Conservation (phyloP, 2,113 vertebrate genomes). For the Tricholaema leucomelas region DNA sequence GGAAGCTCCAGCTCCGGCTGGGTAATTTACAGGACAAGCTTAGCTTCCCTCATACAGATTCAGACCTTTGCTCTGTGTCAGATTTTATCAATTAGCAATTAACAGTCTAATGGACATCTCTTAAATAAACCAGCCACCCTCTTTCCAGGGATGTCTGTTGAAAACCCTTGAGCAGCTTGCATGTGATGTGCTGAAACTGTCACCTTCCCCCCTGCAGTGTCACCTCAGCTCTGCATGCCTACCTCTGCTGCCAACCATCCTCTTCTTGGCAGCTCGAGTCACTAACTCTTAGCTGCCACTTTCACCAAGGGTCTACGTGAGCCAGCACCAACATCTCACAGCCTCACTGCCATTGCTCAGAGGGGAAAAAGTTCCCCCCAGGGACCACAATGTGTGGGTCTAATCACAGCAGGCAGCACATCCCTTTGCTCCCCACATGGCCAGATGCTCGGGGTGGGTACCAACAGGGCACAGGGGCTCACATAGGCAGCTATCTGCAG, state of each 20-base stretch:
- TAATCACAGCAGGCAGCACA: rapidly evolving
- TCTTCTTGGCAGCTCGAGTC: not conserved
- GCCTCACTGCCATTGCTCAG: rapidly evolving
- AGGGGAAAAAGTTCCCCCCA: rapidly evolving
- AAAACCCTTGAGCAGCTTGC: not conserved
- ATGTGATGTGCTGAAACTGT: not conserved
- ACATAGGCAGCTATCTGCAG: not conserved
- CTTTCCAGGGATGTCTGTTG: not conserved
- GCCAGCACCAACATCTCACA: rapidly evolving
- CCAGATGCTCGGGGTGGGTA: not conserved
- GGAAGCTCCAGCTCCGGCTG: not conserved
- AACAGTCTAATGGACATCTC: not conserved
- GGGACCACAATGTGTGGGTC: rapidly evolving
- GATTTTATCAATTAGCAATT: constrained; percentile 41
- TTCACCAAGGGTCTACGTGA: rapidly evolving
- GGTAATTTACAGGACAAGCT: constrained; percentile 24
- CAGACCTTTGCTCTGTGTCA: not conserved
- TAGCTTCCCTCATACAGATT: not conserved
- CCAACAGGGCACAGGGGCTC: not conserved
- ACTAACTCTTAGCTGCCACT: rapidly evolving
- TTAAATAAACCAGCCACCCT: rapidly evolving
- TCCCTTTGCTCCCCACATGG: not conserved
- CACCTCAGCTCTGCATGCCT: not conserved
- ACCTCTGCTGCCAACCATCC: not conserved
- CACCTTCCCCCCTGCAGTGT: not conserved